Conservation (phyloP, 2,888 invertebrate genomes). For the Stegophylla sp. region DNA sequence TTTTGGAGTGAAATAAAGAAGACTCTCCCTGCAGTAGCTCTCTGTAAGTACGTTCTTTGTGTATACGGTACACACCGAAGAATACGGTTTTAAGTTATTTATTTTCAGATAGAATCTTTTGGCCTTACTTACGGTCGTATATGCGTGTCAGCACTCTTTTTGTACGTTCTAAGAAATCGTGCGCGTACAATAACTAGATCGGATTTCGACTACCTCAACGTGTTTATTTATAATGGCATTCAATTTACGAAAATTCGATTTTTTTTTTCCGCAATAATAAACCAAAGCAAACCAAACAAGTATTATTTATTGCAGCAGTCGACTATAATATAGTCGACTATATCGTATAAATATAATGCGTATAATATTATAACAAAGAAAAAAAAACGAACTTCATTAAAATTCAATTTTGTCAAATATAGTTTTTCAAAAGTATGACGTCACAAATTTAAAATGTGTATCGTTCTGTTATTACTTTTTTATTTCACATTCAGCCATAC, state of each 20-base stretch:
- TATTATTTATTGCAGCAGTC: neutral
- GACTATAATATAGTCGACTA: neutral
- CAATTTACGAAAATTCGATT: conserved; percentile 18
- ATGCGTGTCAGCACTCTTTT: conserved; percentile 4
- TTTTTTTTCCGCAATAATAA: neutral
- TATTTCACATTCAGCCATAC: neutral
- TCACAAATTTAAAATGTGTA: conserved; percentile 18
- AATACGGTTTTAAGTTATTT: neutral
- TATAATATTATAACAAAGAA: neutral
- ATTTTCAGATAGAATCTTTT: conserved; percentile 12
- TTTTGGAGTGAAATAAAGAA: no score
- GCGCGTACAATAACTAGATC: conserved; percentile 27
- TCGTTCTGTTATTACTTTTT: neutral
- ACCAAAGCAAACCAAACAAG: conserved; percentile 10
- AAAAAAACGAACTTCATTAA: conserved; percentile 1
- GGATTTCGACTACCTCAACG: conserved; percentile 23
- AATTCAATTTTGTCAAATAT: conserved; percentile 1
- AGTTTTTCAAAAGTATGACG: conserved; percentile 1
- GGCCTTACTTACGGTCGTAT: neutral
- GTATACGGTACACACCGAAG: neutral
- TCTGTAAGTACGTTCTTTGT: no score
- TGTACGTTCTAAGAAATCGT: conserved; percentile 28
- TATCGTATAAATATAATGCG: neutral
- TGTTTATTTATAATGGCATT: neutral
- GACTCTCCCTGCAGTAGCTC: no score